Conservation (phyloP, 2,113 vertebrate genomes). For the Cyanoramphus novaezelandiae region DNA sequence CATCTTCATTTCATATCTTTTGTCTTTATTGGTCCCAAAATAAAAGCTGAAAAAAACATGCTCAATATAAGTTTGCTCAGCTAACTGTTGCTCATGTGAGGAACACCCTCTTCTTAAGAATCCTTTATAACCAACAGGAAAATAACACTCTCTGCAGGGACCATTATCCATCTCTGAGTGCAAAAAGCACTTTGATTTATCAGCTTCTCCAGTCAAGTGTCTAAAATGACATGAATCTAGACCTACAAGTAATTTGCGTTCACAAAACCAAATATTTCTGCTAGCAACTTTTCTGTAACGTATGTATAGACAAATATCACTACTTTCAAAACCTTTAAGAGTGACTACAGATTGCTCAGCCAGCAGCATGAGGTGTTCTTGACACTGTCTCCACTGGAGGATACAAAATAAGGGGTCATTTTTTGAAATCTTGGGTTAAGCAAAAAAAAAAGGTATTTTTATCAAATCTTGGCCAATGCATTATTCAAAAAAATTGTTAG, state of each 20-base stretch:
- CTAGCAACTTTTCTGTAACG: background rate
- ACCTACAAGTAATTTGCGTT: background rate
- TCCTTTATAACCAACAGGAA: background rate
- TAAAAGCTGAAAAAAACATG: background rate
- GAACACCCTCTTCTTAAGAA: background rate
- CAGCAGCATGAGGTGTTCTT: background rate
- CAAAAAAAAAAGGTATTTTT: background rate
- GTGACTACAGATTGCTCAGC: background rate
- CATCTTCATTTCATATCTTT: background rate
- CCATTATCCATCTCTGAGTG: background rate
- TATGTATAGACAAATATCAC: background rate
- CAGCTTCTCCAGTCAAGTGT: background rate
- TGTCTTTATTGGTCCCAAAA: background rate
- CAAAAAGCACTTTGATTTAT: background rate
- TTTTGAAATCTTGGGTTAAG: background rate
- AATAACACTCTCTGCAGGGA: background rate
- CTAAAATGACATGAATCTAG: background rate
- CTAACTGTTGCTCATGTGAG: background rate
- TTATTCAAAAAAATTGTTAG: background rate
- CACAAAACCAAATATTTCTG: background rate
- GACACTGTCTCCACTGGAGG: background rate
- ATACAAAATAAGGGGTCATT: background rate
- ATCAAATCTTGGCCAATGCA: background rate
- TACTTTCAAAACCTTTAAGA: background rate
- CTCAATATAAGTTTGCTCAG: background rate